Evolutionary conservation across 1,140 invertebrate species (phyloP), one percentile per base, ranked within the genome.

Genomic region (Rhynchophorus ferrugineus): DNA sequence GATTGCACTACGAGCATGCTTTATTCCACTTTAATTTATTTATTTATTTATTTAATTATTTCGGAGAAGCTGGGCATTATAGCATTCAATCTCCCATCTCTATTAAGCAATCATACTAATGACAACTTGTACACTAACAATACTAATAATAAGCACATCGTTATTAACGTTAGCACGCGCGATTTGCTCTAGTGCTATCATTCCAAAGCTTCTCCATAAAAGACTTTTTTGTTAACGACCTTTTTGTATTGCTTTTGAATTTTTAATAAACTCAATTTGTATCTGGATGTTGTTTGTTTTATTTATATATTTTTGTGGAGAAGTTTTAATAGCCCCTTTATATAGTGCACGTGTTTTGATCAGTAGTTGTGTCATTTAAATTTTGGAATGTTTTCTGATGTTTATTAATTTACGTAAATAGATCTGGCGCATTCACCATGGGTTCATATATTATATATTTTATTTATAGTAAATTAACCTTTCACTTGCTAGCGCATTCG

Each of bases 191-290:
- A 43, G 57, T 62, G 62, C 62, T 64, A 54, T 63, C 61, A 61
- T 65, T 67, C 64, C 55, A 48, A 62, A 63, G 65, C 63, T 67
- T 67, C 64, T 66, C 64, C 62, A 61, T 65, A 62, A 48, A 38
- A 14, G 20, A 13, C 47, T 44, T 49, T 35, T 36, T 56, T 43
- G 7, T 56, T 39, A 42, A 16, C 49, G 24, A 44, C 51, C 38
- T 44, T 49, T 56, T 57, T 62, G 56, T 59, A 50, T 52, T 21
- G 45, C 36, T 61, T 52, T 48, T 51, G n/a, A n/a, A n/a, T 24
- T 34, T 45, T 43, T 36, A 54, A 54, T 54, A 54, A 54, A 54
- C 34, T 5, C 43, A 21, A 49, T 51, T 51, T 48, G 16, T 19
- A 43, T 17, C 39, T 43, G 19, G 21, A 35, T 41, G 58, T 59